Evolutionary conservation across 2,797 vertebrate species (phyloP).

Genomic region (Babyrousa celebensis): DNA sequence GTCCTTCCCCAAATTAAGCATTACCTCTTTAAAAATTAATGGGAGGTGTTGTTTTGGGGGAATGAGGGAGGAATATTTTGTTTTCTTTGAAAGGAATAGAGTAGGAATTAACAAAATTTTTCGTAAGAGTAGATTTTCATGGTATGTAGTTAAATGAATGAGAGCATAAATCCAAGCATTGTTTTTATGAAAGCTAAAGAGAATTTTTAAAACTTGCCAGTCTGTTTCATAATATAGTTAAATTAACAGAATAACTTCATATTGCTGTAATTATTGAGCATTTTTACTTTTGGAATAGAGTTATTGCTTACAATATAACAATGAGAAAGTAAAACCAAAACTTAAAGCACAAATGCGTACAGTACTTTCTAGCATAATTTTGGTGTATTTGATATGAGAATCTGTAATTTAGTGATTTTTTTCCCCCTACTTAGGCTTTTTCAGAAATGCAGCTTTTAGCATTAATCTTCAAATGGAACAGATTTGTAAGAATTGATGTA

Average conservation of each 20-base stretch:
- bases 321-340: constrained; percentile 61
- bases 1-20: constrained; percentile 43
- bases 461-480: constrained; percentile 65
- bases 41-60: not conserved
- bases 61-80: not conserved
- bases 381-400: constrained; percentile 47
- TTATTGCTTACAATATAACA: not conserved
- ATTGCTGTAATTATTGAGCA: constrained; percentile 21
- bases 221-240: constrained; percentile 46
- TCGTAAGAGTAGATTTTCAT: constrained; percentile 22
- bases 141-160: constrained; percentile 32
- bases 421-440: not conserved
- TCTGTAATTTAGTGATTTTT: constrained; percentile 48
- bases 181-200: constrained; percentile 61
- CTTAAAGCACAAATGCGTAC: constrained; percentile 6
- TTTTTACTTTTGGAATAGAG: constrained; percentile 64
- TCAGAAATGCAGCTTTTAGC: constrained; percentile 42
- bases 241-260: constrained; percentile 50
- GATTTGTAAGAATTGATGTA: constrained; percentile 36
- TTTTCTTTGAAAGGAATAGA: constrained; percentile 42
- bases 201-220: constrained; percentile 21
- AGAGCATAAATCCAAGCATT: constrained; percentile 1
- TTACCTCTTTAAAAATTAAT: constrained; percentile 19
- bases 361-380: constrained; percentile 60
- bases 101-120: constrained; percentile 21